These are phyloP conservation scores for Callaeas wilsoni DNA, from an alignment of 2,113 vertebrate genomes.

Conservation along the genomic window DNA sequence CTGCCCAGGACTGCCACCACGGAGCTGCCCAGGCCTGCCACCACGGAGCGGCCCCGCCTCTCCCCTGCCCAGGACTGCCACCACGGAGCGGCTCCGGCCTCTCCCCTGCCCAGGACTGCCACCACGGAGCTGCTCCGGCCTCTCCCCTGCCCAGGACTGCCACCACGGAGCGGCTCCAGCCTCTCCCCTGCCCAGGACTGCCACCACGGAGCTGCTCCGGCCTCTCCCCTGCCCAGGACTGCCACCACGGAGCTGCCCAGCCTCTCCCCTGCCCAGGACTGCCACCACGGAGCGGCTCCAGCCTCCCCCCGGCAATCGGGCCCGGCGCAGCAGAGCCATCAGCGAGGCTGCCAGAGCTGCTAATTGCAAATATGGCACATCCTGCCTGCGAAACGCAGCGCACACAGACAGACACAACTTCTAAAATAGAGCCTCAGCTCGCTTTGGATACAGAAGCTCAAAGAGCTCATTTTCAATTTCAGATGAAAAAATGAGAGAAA, in stretches of 20 bases:
- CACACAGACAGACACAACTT: constrained; percentile 64
- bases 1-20: neutral
- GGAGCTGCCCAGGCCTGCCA: no score
- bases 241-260: neutral
- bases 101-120: no score
- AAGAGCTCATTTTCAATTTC: constrained; percentile 57
- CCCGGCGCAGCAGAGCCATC: neutral
- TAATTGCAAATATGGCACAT: constrained; percentile 60
- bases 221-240: neutral
- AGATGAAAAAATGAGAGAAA: constrained; percentile 49
- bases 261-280: neutral
- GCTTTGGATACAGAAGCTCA: constrained; percentile 36
- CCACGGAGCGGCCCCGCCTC: no score
- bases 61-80: neutral
- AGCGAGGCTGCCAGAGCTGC: constrained; percentile 47
- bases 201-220: neutral
- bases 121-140: no score
- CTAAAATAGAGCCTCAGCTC: constrained; percentile 56
- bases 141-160: neutral
- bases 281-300: neutral
- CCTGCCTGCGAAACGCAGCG: constrained; percentile 51
- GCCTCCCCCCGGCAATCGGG: constrained; percentile 12
- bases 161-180: neutral
- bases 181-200: neutral
- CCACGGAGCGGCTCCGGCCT: neutral